Evolutionary conservation across 2,797 vertebrate genomes (phyloP).

Genomic region (Xenops minutus): DNA sequence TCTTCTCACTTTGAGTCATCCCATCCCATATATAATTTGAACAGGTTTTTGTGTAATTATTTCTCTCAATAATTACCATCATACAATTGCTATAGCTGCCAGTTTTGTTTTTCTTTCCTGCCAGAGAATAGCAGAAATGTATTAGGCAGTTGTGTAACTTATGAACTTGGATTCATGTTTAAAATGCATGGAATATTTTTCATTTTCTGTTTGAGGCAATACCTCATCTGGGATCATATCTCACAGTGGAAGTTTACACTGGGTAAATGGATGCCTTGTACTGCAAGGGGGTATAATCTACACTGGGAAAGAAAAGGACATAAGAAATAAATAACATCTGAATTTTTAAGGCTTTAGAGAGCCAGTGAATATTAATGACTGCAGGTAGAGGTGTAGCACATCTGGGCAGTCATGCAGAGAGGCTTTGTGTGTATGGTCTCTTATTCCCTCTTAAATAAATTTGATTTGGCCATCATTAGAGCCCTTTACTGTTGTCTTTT

Average conservation of each 20-base stretch:
- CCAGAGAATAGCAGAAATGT: conserved; percentile 22
- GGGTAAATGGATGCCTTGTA: neutral
- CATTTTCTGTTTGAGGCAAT: conserved; percentile 51
- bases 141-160: conserved; percentile 32
- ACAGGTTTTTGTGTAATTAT: conserved; percentile 50
- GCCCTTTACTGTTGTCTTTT: neutral
- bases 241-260: conserved; percentile 1
- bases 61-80: conserved; percentile 50
- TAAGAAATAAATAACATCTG: neutral
- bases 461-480: neutral
- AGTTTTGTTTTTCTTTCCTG: conserved; percentile 45
- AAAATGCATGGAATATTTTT: conserved; percentile 71
- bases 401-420: neutral
- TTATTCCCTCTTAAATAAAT: neutral
- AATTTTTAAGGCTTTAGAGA: neutral
- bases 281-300: neutral
- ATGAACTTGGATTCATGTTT: conserved; percentile 38
- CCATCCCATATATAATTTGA: neutral
- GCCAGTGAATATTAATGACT: neutral
- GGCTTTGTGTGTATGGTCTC: neutral
- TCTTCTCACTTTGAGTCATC: neutral
- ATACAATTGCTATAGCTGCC: conserved; percentile 46
- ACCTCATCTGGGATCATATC: conserved; percentile 50
- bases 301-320: neutral
- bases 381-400: neutral